phyloP scores from a whole-genome alignment of 1,140 invertebrate species.

The Calephelis nemesis region DNA sequence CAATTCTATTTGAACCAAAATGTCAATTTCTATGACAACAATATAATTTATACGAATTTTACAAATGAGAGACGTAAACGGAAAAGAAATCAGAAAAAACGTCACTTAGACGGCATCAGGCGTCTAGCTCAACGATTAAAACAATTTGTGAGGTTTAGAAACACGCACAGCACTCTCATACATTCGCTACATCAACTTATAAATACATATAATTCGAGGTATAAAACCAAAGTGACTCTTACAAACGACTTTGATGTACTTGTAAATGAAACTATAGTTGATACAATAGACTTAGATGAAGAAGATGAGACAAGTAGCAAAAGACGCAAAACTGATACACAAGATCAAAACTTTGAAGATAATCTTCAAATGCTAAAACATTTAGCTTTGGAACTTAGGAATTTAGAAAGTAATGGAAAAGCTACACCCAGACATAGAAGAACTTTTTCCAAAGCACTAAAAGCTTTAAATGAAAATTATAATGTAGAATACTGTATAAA shows the following conservation, averaged over 20 bases:
- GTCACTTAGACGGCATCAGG: slow-evolving; percentile 49
- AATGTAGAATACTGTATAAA: slow-evolving; percentile 57
- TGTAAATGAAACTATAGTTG: slow-evolving; percentile 44
- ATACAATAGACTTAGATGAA: slow-evolving; percentile 59
- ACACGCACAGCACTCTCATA: slow-evolving; percentile 32
- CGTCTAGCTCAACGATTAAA: slow-evolving; percentile 44
- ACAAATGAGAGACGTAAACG: slow-evolving; percentile 17
- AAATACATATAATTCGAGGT: slow-evolving; percentile 51
- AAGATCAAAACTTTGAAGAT: slow-evolving; percentile 38
- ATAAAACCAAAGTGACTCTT: slow-evolving; percentile 46
- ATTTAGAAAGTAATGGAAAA: slow-evolving; percentile 42
- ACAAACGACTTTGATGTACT: slow-evolving; percentile 46
- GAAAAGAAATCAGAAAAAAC: slow-evolving; percentile 35
- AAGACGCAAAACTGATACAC: slow-evolving; percentile 32
- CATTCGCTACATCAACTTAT: slow-evolving; percentile 45
- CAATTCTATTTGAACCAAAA: slow-evolving; percentile 20
- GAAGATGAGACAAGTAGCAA: slow-evolving; percentile 47
- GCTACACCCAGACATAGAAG: slow-evolving; percentile 48
- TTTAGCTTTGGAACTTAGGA: slow-evolving; percentile 43
- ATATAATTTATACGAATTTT: slow-evolving; percentile 4
- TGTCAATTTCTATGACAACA: slow-evolving; percentile 23
- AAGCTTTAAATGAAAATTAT: slow-evolving; percentile 58
- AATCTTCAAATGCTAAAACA: slow-evolving; percentile 47
- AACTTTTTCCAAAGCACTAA: slow-evolving; percentile 54
- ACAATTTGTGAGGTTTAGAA: slow-evolving; percentile 33